Conservation (phyloP, 2,797 vertebrate genomes). For the Pangasius larnaudii region DNA sequence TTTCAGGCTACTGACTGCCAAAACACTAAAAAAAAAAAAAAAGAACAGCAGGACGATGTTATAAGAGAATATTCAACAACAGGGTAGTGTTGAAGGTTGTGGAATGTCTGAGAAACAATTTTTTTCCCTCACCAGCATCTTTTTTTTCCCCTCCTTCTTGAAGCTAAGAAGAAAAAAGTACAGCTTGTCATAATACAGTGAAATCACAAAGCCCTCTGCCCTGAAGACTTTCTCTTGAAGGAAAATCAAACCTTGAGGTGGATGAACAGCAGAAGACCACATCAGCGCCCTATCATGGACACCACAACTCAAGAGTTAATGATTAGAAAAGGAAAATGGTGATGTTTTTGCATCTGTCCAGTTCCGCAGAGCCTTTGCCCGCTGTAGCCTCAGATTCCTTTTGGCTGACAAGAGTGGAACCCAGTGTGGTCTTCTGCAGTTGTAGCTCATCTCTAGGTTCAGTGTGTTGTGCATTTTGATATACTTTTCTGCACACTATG, state of each 20-base stretch:
- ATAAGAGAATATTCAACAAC: not conserved
- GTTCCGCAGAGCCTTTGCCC: not conserved
- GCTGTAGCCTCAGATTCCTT: not conserved
- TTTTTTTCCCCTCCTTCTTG: not conserved
- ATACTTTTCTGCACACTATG: not conserved
- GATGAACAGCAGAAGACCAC: too few species aligned
- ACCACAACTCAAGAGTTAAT: too few species aligned
- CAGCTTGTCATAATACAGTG: not conserved
- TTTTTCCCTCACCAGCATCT: not conserved
- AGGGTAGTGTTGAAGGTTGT: not conserved
- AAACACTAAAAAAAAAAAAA: not conserved
- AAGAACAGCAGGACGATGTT: not conserved
- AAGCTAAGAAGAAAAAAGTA: not conserved
- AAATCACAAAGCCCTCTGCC: not conserved
- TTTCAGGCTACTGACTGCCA: not conserved
- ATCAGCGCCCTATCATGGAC: too few species aligned
- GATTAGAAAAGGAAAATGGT: too few species aligned
- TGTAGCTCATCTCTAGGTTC: not conserved
- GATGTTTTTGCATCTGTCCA: not conserved
- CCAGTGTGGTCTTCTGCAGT: too few species aligned
- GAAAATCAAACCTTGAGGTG: not conserved
- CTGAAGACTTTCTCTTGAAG: not conserved
- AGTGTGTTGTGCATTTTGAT: not conserved
- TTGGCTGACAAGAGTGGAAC: too few species aligned
- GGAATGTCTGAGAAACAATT: not conserved